Conservation (phyloP, 2,888 invertebrate genomes). For the Morinoia aosen region DNA sequence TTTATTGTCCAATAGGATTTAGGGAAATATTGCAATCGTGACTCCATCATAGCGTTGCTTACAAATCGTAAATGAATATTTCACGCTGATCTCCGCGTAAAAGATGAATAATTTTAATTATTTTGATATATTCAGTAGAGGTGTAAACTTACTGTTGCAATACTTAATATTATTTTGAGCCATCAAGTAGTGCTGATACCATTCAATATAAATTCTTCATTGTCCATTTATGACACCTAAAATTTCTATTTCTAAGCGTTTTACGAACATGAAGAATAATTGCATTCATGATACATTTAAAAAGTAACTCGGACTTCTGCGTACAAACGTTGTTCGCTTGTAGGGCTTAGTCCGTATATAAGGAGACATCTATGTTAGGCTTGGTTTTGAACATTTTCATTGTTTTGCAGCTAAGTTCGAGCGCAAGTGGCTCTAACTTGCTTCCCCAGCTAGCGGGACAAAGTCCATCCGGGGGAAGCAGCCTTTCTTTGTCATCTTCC, state of each 20-base stretch:
- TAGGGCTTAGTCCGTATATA: neutral
- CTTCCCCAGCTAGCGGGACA: constrained; percentile 62
- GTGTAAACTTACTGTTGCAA: too few species aligned
- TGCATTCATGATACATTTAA: neutral
- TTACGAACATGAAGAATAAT: neutral
- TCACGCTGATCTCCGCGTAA: too few species aligned
- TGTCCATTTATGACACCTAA: neutral
- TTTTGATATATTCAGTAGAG: neutral
- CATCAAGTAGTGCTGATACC: neutral
- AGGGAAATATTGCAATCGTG: neutral
- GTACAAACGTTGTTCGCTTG: neutral
- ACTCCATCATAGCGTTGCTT: neutral
- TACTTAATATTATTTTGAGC: too few species aligned
- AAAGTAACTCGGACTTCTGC: neutral
- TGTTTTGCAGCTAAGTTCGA: constrained; percentile 60
- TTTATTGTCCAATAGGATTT: neutral
- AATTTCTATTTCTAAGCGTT: neutral
- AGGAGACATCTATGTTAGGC: neutral
- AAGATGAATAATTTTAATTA: too few species aligned
- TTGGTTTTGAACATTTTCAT: neutral
- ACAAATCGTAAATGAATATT: neutral
- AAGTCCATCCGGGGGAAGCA: constrained; percentile 59
- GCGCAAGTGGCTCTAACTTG: constrained; percentile 63
- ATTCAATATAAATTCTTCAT: neutral
- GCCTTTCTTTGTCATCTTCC: constrained; percentile 61